Evolutionary conservation across 92 coral and sea anemone genomes (phyloP).

Genomic region (Phymanthus crucifer): DNA sequence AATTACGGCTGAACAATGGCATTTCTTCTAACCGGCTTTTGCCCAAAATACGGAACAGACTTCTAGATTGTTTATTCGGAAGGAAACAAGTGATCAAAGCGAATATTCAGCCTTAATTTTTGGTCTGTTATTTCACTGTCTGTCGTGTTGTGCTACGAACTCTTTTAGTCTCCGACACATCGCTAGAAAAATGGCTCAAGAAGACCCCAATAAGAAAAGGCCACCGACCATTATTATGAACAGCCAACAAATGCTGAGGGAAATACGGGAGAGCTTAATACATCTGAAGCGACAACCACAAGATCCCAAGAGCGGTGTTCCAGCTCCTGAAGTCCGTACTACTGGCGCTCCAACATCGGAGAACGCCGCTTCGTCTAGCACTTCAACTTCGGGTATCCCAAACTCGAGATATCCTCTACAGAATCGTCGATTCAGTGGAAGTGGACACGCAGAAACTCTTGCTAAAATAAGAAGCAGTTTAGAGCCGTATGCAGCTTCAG

Average conservation of each 20-base stretch:
- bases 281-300: conserved; percentile 82
- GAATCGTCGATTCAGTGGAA: conserved; percentile 38
- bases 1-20: conserved; percentile 17
- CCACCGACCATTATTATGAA: conserved; percentile 73
- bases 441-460: conserved; percentile 71
- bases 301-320: conserved; percentile 15
- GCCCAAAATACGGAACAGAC: background rate
- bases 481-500: conserved; percentile 78
- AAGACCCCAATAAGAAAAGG: conserved; percentile 29
- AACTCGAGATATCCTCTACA: conserved; percentile 23
- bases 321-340: conserved; percentile 36
- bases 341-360: conserved; percentile 39
- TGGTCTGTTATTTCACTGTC: background rate
- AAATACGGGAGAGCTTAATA: conserved; percentile 81
- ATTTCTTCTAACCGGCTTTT: background rate
- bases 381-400: conserved; percentile 35
- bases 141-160: background rate
- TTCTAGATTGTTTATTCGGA: background rate
- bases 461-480: conserved; percentile 78
- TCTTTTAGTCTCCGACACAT: background rate
- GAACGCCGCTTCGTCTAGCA: conserved; percentile 27
- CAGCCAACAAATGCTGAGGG: conserved; percentile 86
- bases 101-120: conserved; percentile 11
- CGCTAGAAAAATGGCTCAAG: conserved; percentile 8
- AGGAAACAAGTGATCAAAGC: background rate